Evolutionary conservation across 2,113 vertebrate genomes (phyloP), one percentile per base, ranked within the genome.

Genomic region (Phaethon lepturus): DNA sequence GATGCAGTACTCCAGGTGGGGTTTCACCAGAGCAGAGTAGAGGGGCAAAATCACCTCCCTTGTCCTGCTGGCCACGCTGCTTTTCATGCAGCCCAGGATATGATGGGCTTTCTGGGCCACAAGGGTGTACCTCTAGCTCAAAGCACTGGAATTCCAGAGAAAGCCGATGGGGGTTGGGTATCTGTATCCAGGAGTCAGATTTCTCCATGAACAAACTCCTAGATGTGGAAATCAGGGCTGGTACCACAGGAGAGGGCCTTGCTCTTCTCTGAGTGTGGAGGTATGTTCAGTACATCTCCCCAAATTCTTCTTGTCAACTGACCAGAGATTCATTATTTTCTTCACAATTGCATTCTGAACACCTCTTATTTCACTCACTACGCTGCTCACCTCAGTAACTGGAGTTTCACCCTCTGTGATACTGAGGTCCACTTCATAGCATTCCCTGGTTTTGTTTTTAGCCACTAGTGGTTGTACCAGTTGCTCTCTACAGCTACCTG

Each of bases 21-120:
- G 5, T 35, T 17, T 60, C 9, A 5, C 0, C 2, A 49, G 45
- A 16, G 13, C 17, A 8, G 40, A 69, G 24, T 1, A 49, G 47
- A 44, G 7, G 2, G 6, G 19, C 4, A 67, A 6, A 42, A n/a
- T 52, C 17, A 1, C 8, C 3, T n/a, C 23, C 23, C 26, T 17
- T 0, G 0, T 5, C 9, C 28, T 64, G 7, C 15, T 33, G 3
- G 3, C 18, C 20, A 11, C 1, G 8, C 4, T 80, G 26, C 13
- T 71, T 77, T 62, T 45, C 35, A 18, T 42, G 56, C 29, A 75
- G 20, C 28, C 8, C n/a, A 11, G 3, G 0, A 35, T 25, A 47
- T 2, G 1, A 15, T 6, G 5, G 8, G 19, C 6, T 77, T 81
- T 63, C 42, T 55, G 22, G 11, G 24, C 22, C 2, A 1, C 11